phyloP scores from a whole-genome alignment of 2,888 invertebrate genomes.

The Lasioglossum pauxillum region DNA sequence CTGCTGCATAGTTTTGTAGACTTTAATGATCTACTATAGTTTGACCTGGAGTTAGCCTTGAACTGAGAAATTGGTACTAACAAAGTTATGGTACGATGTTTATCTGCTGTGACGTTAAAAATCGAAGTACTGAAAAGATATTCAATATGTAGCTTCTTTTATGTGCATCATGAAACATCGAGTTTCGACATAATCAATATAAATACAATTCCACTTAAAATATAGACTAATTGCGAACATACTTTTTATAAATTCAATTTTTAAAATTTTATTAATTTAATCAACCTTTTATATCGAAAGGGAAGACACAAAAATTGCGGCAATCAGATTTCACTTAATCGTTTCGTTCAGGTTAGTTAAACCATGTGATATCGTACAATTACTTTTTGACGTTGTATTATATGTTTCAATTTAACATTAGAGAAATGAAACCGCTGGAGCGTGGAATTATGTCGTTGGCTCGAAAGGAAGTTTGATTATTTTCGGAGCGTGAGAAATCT shows the following conservation, averaged over 20 bases:
- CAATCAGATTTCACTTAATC: neutral
- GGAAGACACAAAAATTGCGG: neutral
- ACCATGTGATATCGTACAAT: neutral
- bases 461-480: slow-evolving; percentile 9
- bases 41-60: no score
- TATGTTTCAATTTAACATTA: neutral
- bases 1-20: no score
- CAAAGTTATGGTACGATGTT: no score
- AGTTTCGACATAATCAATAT: neutral
- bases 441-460: neutral
- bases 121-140: no score
- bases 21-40: no score
- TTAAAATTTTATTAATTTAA: neutral
- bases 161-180: neutral
- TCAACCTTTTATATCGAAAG: neutral
- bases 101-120: no score
- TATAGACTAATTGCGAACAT: no score
- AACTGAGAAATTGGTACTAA: no score
- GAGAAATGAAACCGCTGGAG: neutral
- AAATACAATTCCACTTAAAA: no score
- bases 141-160: neutral
- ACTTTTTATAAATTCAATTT: no score
- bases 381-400: neutral
- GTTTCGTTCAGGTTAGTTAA: neutral
- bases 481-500: slow-evolving; percentile 5